These are phyloP conservation scores for Alcedo quadribrachys DNA, from an alignment of 2,797 vertebrate genomes.

Conservation along the genomic window DNA sequence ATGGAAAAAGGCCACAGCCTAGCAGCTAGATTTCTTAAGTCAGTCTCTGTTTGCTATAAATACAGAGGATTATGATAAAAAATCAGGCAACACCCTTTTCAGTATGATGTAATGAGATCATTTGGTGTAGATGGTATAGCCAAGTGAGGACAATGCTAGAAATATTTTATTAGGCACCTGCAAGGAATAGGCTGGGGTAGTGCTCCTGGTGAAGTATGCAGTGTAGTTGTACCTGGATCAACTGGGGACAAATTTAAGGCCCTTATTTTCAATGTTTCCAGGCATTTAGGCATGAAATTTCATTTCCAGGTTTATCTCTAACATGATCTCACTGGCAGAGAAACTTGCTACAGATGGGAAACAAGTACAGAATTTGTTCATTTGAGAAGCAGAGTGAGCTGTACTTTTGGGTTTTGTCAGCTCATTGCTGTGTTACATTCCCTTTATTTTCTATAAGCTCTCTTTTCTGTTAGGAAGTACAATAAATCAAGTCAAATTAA, in stretches of 20 bases:
- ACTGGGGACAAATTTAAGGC: not conserved
- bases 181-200: not conserved
- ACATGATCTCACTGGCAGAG: not conserved
- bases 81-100: not conserved
- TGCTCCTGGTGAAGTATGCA: not conserved
- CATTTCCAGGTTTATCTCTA: conserved; percentile 30
- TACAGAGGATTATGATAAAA: not conserved
- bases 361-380: not conserved
- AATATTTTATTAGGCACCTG: not conserved
- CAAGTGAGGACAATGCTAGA: not conserved
- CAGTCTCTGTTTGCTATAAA: not conserved
- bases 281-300: conserved; percentile 26
- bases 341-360: not conserved
- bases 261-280: not conserved
- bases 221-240: not conserved
- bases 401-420: not conserved
- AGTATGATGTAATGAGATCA: not conserved
- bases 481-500: not conserved
- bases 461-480: not conserved
- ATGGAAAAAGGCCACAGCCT: not conserved
- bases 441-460: not conserved
- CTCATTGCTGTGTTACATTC: not conserved
- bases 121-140: not conserved
- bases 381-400: not conserved
- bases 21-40: not conserved